Evolutionary conservation across 2,888 invertebrate species (phyloP).

Genomic region (Spilosoma lubricipeda): DNA sequence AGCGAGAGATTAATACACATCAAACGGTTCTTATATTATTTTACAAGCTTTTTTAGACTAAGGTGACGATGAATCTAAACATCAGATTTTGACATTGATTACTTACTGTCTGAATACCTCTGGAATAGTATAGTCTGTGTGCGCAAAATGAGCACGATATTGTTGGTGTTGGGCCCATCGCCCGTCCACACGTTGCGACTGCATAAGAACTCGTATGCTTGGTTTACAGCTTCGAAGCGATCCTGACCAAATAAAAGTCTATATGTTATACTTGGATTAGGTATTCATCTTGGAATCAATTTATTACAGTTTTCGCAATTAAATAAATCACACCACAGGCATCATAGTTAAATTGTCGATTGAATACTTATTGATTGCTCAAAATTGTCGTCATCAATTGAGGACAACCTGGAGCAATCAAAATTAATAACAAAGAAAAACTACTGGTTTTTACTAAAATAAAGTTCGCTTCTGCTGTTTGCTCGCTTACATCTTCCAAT

Average conservation of each 20-base stretch:
- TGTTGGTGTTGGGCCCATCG: slow-evolving; percentile 97
- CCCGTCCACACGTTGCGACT: slow-evolving; percentile 94
- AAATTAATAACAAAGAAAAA: no score
- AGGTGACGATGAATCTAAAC: neutral
- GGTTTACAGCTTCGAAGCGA: slow-evolving; percentile 98
- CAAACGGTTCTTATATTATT: neutral
- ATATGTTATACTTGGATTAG: neutral
- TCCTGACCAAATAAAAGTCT: slow-evolving; percentile 85
- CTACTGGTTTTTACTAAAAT: no score
- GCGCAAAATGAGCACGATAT: slow-evolving; percentile 95
- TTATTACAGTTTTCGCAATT: no score
- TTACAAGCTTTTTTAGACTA: neutral
- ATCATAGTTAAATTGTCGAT: no score
- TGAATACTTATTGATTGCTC: no score
- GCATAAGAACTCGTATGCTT: slow-evolving; percentile 99
- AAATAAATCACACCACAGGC: no score
- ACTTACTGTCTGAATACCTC: slow-evolving; percentile 93
- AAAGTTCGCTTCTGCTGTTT: no score
- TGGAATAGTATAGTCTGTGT: slow-evolving; percentile 98
- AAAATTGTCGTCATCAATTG: no score
- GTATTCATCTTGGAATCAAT: no score
- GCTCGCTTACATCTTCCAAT: no score
- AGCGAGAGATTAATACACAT: neutral
- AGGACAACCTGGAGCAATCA: no score
- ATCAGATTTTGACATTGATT: neutral